A percentile compares a stretch with the other conserved stretches of the same genome.
Evolutionary conservation across 2,113 vertebrate species (phyloP).

Genomic region (Colinus virginianus): DNA sequence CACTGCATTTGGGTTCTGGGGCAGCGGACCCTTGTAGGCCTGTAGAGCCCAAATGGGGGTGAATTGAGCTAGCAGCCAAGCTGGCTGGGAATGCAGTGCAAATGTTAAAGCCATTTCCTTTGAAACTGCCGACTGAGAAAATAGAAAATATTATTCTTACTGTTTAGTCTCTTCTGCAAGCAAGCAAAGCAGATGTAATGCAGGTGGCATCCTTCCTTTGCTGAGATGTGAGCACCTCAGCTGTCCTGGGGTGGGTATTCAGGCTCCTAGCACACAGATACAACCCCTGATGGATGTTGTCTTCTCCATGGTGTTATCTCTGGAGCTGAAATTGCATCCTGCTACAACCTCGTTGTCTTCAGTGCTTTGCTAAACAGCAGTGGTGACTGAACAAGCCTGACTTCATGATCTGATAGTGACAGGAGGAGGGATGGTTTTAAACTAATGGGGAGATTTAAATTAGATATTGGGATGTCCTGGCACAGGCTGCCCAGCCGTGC

Average conservation of each 20-base stretch:
- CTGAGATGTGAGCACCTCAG: background rate
- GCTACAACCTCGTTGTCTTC: rapidly evolving
- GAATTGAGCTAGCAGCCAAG: background rate
- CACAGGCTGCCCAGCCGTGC: background rate
- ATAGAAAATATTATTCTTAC: background rate
- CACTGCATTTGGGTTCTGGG: background rate
- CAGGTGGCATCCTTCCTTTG: background rate
- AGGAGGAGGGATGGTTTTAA: background rate
- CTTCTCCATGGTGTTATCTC: rapidly evolving
- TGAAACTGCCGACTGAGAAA: background rate
- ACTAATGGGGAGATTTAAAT: background rate
- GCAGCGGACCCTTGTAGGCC: background rate
- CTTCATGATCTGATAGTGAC: background rate
- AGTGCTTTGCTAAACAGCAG: rapidly evolving
- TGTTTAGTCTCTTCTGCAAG: background rate
- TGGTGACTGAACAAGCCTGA: rapidly evolving
- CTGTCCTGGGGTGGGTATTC: background rate
- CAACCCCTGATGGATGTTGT: background rate
- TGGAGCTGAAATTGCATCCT: background rate
- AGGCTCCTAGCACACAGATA: rapidly evolving
- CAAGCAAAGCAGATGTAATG: background rate
- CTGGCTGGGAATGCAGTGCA: background rate
- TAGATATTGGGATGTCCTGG: background rate
- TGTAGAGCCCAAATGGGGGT: background rate
- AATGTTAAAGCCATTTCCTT: background rate